These are phyloP conservation scores for Helicoverpa zea DNA, from an alignment of 1,140 invertebrate genomes.

Conservation along the genomic window DNA sequence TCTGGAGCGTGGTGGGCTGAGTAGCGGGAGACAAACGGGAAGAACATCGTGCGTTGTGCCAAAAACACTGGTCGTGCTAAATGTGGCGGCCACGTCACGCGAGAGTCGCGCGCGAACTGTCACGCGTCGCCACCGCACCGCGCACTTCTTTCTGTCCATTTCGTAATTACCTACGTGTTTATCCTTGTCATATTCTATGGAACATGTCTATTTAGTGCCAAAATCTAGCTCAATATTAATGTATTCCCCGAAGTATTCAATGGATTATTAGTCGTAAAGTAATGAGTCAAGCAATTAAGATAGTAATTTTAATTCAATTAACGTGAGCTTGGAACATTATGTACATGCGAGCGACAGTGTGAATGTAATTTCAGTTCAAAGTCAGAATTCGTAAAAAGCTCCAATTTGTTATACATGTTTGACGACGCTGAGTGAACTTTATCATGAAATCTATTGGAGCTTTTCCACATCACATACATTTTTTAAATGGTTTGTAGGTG, in stretches of 20 bases:
- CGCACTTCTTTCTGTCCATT: conserved; percentile 50
- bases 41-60: conserved; percentile 61
- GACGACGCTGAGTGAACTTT: background rate
- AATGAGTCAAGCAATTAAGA: conserved; percentile 7
- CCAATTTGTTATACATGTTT: background rate
- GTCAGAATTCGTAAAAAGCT: background rate
- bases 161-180: conserved; percentile 57
- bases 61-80: conserved; percentile 77
- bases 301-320: background rate
- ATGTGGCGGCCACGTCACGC: conserved; percentile 76
- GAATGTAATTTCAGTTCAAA: background rate
- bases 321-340: background rate
- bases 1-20: conserved; percentile 38
- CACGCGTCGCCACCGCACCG: conserved; percentile 55
- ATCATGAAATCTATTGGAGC: conserved; percentile 34
- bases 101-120: conserved; percentile 65
- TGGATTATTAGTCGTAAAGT: conserved; percentile 7
- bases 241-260: conserved; percentile 11
- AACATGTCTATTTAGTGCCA: conserved; percentile 39
- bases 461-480: conserved; percentile 30
- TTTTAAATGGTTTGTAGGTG: conserved; percentile 20
- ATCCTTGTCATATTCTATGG: conserved; percentile 45
- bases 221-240: conserved; percentile 13
- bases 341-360: background rate
- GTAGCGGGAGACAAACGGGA: conserved; percentile 48